phyloP scores from a whole-genome alignment of 2,113 vertebrate species.

The Percina caprodes region DNA sequence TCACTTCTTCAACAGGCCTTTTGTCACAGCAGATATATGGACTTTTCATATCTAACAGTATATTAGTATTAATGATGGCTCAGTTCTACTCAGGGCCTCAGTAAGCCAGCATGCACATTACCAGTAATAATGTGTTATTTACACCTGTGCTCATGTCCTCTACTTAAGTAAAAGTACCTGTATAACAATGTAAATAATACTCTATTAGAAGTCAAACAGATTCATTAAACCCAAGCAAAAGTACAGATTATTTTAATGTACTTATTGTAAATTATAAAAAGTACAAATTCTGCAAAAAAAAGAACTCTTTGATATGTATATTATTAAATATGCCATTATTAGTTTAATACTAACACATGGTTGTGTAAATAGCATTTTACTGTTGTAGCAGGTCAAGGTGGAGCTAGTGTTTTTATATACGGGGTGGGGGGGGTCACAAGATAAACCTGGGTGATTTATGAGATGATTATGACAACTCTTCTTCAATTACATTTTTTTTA shows the following conservation, averaged over 20 bases:
- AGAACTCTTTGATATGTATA: background rate
- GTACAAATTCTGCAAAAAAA: background rate
- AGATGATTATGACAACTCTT: background rate
- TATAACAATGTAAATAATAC: background rate
- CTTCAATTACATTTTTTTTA: too few species aligned
- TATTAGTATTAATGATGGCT: background rate
- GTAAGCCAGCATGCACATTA: background rate
- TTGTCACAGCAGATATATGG: background rate
- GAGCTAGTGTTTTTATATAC: background rate
- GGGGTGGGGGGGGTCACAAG: background rate
- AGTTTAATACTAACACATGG: too few species aligned
- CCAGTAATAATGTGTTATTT: background rate
- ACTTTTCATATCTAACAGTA: background rate
- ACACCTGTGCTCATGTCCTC: background rate
- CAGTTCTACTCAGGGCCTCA: background rate
- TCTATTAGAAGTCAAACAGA: background rate
- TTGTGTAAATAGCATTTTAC: background rate
- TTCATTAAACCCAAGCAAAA: background rate
- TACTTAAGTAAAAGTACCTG: background rate
- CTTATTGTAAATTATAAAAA: background rate
- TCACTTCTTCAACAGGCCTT: slow-evolving; percentile 11
- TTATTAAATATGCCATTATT: background rate
- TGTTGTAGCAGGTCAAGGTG: background rate
- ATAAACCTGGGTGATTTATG: background rate
- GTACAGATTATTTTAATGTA: background rate